Conservation (phyloP, 2,888 invertebrate genomes). For the Heliconius ethilla region DNA sequence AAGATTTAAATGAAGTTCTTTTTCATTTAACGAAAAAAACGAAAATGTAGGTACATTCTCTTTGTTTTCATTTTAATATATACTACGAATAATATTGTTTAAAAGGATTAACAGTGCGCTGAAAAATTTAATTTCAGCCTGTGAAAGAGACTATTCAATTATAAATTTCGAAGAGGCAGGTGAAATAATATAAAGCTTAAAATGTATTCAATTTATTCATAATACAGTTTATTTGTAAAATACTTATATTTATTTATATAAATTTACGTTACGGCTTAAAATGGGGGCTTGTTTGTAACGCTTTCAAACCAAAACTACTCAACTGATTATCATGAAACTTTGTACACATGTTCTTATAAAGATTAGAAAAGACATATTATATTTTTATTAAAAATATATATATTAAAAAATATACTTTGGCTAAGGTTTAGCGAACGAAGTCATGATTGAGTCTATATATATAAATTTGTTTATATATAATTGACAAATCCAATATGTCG, state of each 20-base stretch:
- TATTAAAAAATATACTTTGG: too few relatives aligned
- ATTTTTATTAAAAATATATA: too few relatives aligned
- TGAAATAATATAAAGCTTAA: constrained; percentile 10
- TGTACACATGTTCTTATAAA: too few relatives aligned
- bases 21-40: constrained; percentile 9
- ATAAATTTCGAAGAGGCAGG: constrained; percentile 3
- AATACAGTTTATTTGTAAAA: not conserved
- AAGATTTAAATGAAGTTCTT: not conserved
- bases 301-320: too few relatives aligned
- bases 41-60: not conserved
- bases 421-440: too few relatives aligned
- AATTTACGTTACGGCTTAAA: not conserved
- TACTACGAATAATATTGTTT: constrained; percentile 6
- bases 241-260: not conserved
- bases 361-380: too few relatives aligned
- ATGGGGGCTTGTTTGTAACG: not conserved
- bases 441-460: too few relatives aligned
- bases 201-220: constrained; percentile 13
- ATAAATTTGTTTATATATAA: too few relatives aligned
- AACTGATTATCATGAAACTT: too few relatives aligned
- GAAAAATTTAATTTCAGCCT: constrained; percentile 15
- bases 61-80: constrained; percentile 1
- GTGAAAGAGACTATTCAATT: constrained; percentile 19
- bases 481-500: too few relatives aligned
- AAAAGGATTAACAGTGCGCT: constrained; percentile 19